Conservation (phyloP, 2,888 invertebrate species). For the Lamellibrachia columna region DNA sequence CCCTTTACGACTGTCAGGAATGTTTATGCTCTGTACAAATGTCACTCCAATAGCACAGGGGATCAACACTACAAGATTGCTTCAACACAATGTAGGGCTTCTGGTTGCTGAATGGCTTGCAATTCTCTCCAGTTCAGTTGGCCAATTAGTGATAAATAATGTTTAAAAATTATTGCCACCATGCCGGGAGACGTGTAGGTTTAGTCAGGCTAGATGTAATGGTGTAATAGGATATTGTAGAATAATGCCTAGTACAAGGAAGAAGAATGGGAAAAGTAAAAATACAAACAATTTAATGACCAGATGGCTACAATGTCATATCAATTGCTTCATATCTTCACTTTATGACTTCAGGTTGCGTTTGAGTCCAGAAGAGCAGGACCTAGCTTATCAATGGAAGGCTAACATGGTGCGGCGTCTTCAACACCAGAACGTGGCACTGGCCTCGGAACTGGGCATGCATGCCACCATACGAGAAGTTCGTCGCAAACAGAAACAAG, state of each 20-base stretch:
- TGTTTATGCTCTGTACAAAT: too few relatives aligned
- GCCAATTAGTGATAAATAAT: background rate
- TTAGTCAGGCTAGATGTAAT: background rate
- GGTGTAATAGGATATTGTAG: background rate
- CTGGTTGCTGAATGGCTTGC: background rate
- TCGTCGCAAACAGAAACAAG: conserved; percentile 29
- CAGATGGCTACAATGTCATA: background rate
- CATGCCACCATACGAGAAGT: conserved; percentile 37
- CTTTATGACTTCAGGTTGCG: conserved; percentile 29
- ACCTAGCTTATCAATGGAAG: conserved; percentile 53
- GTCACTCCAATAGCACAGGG: too few relatives aligned
- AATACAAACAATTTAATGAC: too few relatives aligned
- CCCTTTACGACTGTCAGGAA: too few relatives aligned
- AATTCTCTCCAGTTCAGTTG: background rate
- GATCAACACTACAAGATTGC: too few relatives aligned
- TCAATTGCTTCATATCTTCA: background rate
- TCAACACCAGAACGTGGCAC: conserved; percentile 51
- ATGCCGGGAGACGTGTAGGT: background rate
- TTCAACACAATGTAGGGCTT: too few relatives aligned
- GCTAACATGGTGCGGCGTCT: conserved; percentile 53
- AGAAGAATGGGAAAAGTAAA: too few relatives aligned
- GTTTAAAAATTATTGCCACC: background rate
- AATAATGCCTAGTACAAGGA: background rate
- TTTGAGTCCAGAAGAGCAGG: conserved; percentile 53
- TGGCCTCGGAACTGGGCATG: conserved; percentile 52